Evolutionary conservation across 2,113 vertebrate species (phyloP), one percentile per base, ranked within the genome.

Genomic region (Brachyhypopomus gauderio): DNA sequence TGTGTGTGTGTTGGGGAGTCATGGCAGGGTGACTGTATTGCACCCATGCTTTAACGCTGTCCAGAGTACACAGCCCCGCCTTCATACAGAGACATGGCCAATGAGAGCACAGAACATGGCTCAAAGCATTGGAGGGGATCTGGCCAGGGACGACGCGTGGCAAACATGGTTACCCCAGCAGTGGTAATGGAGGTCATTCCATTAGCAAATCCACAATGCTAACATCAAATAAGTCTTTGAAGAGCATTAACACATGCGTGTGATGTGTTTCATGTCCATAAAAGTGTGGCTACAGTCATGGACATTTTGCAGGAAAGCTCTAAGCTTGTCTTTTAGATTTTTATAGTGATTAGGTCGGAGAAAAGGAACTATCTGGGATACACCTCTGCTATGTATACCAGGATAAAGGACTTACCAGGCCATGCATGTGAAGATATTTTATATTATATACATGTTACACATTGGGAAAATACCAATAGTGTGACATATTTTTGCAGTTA

Each of bases 1-100:
- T 89, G 89, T 88, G 89, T 90, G 86, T 84, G 86, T 80, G 60
- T 58, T 71, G 87, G 89, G 80, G 90, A 91, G 90, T 91, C 88
- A 90, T 82, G 34, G 78, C 75, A 73, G 88, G 89, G 88, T 88
- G 87, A 88, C 86, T 84, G 85, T 79, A 84, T 85, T 80, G 86
- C 86, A 88, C 83, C 81, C 23, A 62, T 11, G 5, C 85, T 92
- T 90, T 91, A 91, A 89, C 89, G 87, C 90, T 89, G 86, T 88
- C 88, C 85, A 60, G 88, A 88, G 90, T 89, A 70, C 64, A 84
- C 88, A 86, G 84, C 86, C 86, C 86, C 84, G 88, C 88, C 85
- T 74, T 86, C 86, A 83, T 86, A 85, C 85, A 74, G 83, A 85
- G 76, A 77, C 55, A 6, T 34, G 41, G 77, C 22, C 77, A 23